Percentiles rank a stretch among this genome's conserved stretches.
Evolutionary conservation across 2,888 invertebrate species (phyloP).

Genomic region (Sturmia bella): DNA sequence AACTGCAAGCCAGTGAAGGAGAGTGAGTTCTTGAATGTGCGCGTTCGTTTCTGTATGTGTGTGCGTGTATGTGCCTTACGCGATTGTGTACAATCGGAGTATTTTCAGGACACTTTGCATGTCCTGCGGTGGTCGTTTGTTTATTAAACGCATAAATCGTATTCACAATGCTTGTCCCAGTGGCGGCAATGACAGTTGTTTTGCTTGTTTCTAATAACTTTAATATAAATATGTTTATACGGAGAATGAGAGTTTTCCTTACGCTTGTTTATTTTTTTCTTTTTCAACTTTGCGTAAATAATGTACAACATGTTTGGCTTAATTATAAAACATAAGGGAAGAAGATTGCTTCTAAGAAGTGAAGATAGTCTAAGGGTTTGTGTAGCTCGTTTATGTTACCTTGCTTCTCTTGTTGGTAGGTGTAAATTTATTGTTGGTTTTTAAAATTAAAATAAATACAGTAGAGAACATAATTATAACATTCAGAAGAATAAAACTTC

Average conservation of each 20-base stretch:
- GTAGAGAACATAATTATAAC: background rate
- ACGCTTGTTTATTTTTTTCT: background rate
- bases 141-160: slow-evolving; percentile 79
- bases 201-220: slow-evolving; percentile 59
- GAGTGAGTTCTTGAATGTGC: slow-evolving; percentile 6
- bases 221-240: slow-evolving; percentile 14
- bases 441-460: background rate
- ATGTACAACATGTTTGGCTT: slow-evolving; percentile 64
- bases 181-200: slow-evolving; percentile 77
- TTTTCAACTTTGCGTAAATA: slow-evolving; percentile 42
- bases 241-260: background rate
- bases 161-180: slow-evolving; percentile 75
- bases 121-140: slow-evolving; percentile 80
- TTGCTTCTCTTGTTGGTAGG: slow-evolving; percentile 35
- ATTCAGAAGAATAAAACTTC: too few species aligned
- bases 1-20: slow-evolving; percentile 24
- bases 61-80: slow-evolving; percentile 72
- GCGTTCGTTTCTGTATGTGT: slow-evolving; percentile 60
- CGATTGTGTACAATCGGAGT: slow-evolving; percentile 66
- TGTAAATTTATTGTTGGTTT: slow-evolving; percentile 51
- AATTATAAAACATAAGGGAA: slow-evolving; percentile 57
- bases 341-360: slow-evolving; percentile 38
- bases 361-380: background rate
- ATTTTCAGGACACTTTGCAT: slow-evolving; percentile 76
- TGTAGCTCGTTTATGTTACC: background rate